These are phyloP conservation scores for Dryobota labecula DNA, from an alignment of 2,888 invertebrate species.

Conservation along the genomic window DNA sequence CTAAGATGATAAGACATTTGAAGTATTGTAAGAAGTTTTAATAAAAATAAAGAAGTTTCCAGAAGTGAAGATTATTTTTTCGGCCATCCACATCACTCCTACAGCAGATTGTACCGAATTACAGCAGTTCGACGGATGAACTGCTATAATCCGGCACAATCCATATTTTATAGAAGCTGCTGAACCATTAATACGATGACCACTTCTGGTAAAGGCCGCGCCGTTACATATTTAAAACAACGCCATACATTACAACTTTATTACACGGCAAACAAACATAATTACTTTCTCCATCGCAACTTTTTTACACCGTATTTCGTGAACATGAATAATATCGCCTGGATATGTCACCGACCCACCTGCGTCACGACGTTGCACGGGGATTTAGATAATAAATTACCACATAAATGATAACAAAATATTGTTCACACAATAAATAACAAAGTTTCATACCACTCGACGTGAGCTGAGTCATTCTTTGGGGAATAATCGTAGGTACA, in stretches of 20 bases:
- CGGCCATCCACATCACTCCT: too few species aligned
- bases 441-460: conserved; percentile 23
- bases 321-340: conserved; percentile 42
- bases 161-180: too few species aligned
- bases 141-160: too few species aligned
- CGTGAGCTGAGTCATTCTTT: conserved; percentile 4
- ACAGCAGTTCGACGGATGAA: too few species aligned
- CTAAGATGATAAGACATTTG: too few species aligned
- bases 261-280: conserved; percentile 2
- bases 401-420: conserved; percentile 48
- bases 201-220: too few species aligned
- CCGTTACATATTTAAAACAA: background rate
- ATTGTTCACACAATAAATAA: conserved; percentile 34
- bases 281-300: conserved; percentile 5
- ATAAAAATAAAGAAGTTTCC: too few species aligned
- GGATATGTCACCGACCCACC: conserved; percentile 27
- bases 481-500: conserved; percentile 26
- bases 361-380: conserved; percentile 46
- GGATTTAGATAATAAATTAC: conserved; percentile 67
- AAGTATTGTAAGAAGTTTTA: too few species aligned
- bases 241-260: background rate
- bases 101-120: too few species aligned
- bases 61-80: too few species aligned
- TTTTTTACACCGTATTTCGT: conserved; percentile 24
- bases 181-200: too few species aligned